Conservation (phyloP, 2,113 vertebrate genomes). For the Procapra przewalskii region DNA sequence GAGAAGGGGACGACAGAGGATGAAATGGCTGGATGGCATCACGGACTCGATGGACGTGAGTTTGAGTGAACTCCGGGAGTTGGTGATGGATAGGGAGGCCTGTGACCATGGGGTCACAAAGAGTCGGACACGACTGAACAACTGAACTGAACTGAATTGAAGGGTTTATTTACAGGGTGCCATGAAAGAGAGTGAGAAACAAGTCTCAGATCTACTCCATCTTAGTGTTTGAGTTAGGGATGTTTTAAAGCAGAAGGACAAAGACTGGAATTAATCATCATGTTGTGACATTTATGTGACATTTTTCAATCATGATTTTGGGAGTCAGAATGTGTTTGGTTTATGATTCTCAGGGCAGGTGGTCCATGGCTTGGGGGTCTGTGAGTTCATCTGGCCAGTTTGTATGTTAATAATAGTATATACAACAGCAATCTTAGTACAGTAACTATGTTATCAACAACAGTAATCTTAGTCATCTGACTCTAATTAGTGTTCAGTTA, state of each 20-base stretch:
- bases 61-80: no score
- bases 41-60: no score
- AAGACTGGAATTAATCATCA: background rate
- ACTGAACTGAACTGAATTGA: no score
- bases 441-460: background rate
- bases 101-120: no score
- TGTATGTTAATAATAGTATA: background rate
- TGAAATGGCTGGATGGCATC: no score
- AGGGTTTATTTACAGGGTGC: background rate
- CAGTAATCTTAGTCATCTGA: background rate
- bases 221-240: background rate
- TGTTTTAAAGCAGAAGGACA: background rate
- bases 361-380: background rate
- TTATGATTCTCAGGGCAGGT: background rate
- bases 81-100: no score
- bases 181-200: background rate
- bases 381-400: background rate
- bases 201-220: background rate
- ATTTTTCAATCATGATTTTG: background rate
- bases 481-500: background rate
- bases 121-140: no score
- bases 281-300: background rate
- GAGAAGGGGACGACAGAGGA: no score
- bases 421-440: background rate
- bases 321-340: background rate